Percentiles rank a stretch among this genome's conserved stretches.
Evolutionary conservation across 2,113 vertebrate genomes (phyloP).

Genomic region (Psittacula cyanocephala): DNA sequence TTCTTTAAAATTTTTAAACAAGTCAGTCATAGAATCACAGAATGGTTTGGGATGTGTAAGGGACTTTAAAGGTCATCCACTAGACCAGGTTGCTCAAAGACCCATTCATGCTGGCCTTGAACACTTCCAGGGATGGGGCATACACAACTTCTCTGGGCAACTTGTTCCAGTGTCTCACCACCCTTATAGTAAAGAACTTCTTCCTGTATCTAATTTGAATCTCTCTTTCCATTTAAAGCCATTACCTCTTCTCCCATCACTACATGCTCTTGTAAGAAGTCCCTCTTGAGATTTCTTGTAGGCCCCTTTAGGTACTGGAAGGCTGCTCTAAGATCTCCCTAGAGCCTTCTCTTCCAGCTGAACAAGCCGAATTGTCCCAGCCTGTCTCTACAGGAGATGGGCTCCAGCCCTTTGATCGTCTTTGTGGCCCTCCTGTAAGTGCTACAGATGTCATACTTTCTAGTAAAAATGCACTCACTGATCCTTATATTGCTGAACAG

Average conservation of each 20-base stretch:
- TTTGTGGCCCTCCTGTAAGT: not conserved
- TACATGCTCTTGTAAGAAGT: not conserved
- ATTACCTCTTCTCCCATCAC: not conserved
- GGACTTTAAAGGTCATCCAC: not conserved
- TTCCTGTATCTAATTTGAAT: not conserved
- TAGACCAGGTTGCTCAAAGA: not conserved
- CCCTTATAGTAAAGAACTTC: not conserved
- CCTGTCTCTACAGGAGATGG: fast-evolving
- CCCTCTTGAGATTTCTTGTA: not conserved
- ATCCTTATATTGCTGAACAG: not conserved
- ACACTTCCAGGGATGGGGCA: not conserved
- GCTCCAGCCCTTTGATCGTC: not conserved
- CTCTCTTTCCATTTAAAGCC: not conserved
- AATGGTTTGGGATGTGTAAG: not conserved
- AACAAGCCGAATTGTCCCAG: not conserved
- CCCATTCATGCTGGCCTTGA: not conserved
- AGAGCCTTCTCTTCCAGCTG: not conserved
- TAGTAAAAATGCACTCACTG: not conserved
- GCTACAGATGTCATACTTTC: not conserved
- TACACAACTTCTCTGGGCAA: not conserved
- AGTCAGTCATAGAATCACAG: not conserved
- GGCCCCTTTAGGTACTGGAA: not conserved
- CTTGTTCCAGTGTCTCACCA: not conserved
- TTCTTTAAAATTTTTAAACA: not conserved
- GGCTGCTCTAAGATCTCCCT: not conserved